A percentile compares a stretch with the other conserved stretches of the same genome.
phyloP scores from a whole-genome alignment of 2,113 vertebrate species.

The Cyprinodon brontotheroides region DNA sequence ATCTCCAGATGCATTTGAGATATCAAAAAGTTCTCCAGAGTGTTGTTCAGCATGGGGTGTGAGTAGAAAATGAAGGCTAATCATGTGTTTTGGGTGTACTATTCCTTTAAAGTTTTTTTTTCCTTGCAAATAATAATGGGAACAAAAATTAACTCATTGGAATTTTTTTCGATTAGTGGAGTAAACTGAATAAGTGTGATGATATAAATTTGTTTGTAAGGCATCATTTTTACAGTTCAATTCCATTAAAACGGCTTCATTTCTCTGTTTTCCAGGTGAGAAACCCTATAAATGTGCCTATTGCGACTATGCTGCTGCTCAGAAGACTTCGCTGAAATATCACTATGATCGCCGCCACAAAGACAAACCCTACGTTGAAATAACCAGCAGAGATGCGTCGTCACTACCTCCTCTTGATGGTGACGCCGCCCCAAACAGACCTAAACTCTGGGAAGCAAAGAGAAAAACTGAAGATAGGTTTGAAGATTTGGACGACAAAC shows the following conservation, averaged over 20 bases:
- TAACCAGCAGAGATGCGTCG: slow-evolving; percentile 57
- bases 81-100: too few species aligned
- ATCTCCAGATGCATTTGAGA: too few species aligned
- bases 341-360: slow-evolving; percentile 95
- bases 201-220: too few species aligned
- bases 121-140: too few species aligned
- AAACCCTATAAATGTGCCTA: slow-evolving; percentile 96
- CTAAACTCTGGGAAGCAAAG: slow-evolving; percentile 70
- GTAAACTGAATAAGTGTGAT: too few species aligned
- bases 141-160: too few species aligned
- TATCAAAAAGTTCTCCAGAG: too few species aligned
- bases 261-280: slow-evolving; percentile 83
- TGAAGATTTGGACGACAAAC: slow-evolving; percentile 13
- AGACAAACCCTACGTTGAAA: slow-evolving; percentile 80
- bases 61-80: too few species aligned
- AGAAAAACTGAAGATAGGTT: slow-evolving; percentile 35
- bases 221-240: not conserved
- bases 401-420: slow-evolving; percentile 40
- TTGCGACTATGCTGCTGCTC: slow-evolving; percentile 95
- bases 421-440: slow-evolving; percentile 67
- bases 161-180: too few species aligned
- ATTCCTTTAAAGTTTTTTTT: too few species aligned
- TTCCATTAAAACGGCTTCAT: not conserved
- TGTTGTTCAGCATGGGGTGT: too few species aligned
- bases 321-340: slow-evolving; percentile 95